Base-by-base conservation (phyloP, 2,888 invertebrate genomes). In the Melanchra persicariae region DNA sequence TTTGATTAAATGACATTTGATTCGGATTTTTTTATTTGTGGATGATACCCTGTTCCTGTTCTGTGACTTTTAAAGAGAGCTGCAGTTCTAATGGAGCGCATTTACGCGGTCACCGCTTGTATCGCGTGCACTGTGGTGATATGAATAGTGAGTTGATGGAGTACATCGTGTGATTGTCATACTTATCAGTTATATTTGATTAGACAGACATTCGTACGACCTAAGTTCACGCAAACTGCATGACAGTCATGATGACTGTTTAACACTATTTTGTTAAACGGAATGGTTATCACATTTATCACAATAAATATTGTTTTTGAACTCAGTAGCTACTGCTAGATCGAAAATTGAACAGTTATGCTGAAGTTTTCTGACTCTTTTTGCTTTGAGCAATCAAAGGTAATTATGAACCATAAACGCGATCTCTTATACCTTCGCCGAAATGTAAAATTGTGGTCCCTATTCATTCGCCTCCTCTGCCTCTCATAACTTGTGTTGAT, bases 401-500 rank as follows among this genome's bases (percentile, higher is more conserved):
- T n/a, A n/a, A n/a, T n/a, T n/a, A n/a, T n/a, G n/a, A n/a, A n/a
- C n/a, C 8, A 49, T n/a, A 49, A 49, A 12, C 75, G 57, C 60
- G 2, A 58, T 7, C 19, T 59, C 58, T 70, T 34, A 2, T 49
- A 22, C 15, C 37, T 2, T 45, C 1, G 2, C 17, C 12, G 1
- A n/a, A 12, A 26, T 12, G 7, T 49, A n/a, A 15, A 69, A n/a
- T 49, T 43, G 34, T 34, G 26, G 19, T 49, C 43, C 12, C 61
- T 63, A 43, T 63, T 59, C 51, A 69, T 58, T 61, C 59, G 57
- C 58, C 19, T 43, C 63, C 77, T 77, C 77, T 47, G 4, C 5
- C 79, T 70, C 80, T 79, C 69, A 64, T 82, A 74, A 74, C 77
- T 82, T 81, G 81, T 45, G 63, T 77, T 76, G 67, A 64, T 64